Percentiles rank a stretch among this genome's conserved stretches.
These are phyloP conservation scores for Drosophila longiperda DNA, from an alignment of 2,888 invertebrate species.

Conservation along the genomic window DNA sequence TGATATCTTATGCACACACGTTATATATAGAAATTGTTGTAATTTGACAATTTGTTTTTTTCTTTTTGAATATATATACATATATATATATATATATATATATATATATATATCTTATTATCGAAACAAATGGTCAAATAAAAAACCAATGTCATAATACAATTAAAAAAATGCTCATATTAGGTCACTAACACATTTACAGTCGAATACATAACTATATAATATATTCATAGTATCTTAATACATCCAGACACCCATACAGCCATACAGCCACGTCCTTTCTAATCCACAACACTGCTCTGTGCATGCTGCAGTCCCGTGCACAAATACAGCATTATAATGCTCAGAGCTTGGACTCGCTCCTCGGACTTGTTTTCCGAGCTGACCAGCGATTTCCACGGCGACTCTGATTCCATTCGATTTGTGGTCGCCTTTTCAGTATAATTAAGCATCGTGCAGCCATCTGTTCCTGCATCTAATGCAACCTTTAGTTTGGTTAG, in stretches of 20 bases:
- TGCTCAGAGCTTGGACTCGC: slow-evolving; percentile 95
- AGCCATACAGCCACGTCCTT: background rate
- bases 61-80: background rate
- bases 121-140: slow-evolving; percentile 54
- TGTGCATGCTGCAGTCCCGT: slow-evolving; percentile 91
- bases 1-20: slow-evolving; percentile 16
- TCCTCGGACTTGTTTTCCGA: slow-evolving; percentile 88
- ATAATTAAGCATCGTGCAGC: slow-evolving; percentile 81
- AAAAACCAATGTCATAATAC: slow-evolving; percentile 52
- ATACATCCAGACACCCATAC: background rate
- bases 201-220: slow-evolving; percentile 56
- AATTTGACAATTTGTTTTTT: slow-evolving; percentile 33
- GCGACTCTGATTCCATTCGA: slow-evolving; percentile 88
- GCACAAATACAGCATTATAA: slow-evolving; percentile 97
- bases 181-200: slow-evolving; percentile 72
- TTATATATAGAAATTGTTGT: slow-evolving; percentile 23
- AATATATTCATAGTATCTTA: slow-evolving; percentile 8
- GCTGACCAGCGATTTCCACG: slow-evolving; percentile 32
- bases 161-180: slow-evolving; percentile 57
- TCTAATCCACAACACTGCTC: slow-evolving; percentile 80
- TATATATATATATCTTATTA: background rate
- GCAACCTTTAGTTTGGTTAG: slow-evolving; percentile 91
- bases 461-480: slow-evolving; percentile 89
- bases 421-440: slow-evolving; percentile 75
- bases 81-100: background rate